Conservation (phyloP, 2,113 vertebrate genomes). For the Arizona elegans region DNA sequence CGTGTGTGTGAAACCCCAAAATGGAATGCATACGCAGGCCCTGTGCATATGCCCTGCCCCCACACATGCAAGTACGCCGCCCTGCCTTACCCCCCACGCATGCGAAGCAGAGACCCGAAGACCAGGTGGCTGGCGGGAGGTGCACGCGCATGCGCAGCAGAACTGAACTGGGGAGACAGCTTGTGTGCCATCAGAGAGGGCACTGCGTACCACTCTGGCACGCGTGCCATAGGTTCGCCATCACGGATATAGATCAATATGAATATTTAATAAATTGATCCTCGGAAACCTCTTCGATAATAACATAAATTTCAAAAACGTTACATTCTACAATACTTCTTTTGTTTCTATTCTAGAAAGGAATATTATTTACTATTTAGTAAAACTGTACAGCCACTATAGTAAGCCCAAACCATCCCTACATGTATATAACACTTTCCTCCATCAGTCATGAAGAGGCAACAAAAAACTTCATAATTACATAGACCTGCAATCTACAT, state of each 20-base stretch:
- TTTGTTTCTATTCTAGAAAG: neutral
- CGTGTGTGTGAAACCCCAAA: too few species aligned
- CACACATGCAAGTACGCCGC: too few species aligned
- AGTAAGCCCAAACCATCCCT: neutral
- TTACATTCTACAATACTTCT: neutral
- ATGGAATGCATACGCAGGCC: too few species aligned
- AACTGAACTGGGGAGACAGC: too few species aligned
- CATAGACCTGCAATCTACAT: neutral
- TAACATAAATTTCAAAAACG: neutral
- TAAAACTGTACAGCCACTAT: neutral
- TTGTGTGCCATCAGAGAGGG: too few species aligned
- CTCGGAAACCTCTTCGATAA: neutral
- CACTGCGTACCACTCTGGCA: too few species aligned
- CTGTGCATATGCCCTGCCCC: too few species aligned
- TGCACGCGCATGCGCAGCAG: too few species aligned
- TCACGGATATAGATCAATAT: neutral
- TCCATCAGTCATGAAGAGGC: conserved; percentile 14
- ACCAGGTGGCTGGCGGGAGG: too few species aligned
- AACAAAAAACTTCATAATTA: conserved; percentile 7
- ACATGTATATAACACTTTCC: neutral
- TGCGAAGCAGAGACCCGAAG: too few species aligned
- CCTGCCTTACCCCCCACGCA: too few species aligned
- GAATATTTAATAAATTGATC: neutral
- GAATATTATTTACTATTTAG: neutral
- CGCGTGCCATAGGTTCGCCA: too few species aligned